phyloP scores from a whole-genome alignment of 2,888 invertebrate species.

The Acanthosepion pharaonis region DNA sequence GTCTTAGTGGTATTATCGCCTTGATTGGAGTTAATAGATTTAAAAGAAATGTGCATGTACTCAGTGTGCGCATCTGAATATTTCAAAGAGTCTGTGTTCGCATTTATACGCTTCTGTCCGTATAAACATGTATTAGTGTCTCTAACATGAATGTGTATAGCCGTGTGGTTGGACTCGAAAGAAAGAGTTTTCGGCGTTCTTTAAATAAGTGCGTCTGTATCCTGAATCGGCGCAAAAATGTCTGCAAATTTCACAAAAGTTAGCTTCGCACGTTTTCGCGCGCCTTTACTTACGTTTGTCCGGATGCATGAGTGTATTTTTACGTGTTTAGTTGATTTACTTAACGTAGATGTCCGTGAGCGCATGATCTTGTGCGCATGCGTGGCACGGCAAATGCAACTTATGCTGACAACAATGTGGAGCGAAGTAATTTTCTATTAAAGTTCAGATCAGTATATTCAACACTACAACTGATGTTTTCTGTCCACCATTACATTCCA shows the following conservation, averaged over 20 bases:
- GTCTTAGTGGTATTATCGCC: no score
- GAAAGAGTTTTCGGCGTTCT: background rate
- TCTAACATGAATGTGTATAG: background rate
- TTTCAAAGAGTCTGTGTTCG: no score
- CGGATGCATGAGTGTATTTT: background rate
- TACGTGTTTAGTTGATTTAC: background rate
- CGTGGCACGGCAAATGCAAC: background rate
- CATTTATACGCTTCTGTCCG: no score
- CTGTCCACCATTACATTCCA: no score
- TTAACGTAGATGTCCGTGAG: background rate
- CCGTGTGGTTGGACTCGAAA: background rate
- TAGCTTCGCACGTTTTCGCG: background rate
- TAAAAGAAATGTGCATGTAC: no score
- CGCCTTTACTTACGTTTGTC: background rate
- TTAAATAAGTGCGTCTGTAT: background rate
- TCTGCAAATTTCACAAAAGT: background rate
- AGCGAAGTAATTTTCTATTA: no score
- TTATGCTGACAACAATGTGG: no score
- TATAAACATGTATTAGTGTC: no score
- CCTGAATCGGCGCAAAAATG: background rate
- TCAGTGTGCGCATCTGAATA: no score
- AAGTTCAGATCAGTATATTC: no score
- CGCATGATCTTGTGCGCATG: background rate
- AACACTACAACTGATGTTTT: no score
- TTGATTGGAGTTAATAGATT: no score